Base-by-base conservation (phyloP, 2,797 vertebrate species). In the Apodemus agrarius region DNA sequence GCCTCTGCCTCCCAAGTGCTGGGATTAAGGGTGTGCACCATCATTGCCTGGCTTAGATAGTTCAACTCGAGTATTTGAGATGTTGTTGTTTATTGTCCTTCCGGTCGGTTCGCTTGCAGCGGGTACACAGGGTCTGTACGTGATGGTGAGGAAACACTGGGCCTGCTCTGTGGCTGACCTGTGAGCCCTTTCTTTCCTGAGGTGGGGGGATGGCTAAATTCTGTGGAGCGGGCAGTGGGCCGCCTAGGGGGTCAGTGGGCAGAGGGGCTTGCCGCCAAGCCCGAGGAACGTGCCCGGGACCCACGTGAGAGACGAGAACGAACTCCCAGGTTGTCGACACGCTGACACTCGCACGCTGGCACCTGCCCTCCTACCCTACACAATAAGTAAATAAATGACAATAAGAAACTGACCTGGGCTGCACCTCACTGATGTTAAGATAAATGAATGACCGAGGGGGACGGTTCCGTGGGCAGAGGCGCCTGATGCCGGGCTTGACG, bases 121-220 rank as follows among this genome's bases (percentile, higher is more conserved):
- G 14, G 26, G 72, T 34, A 37, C 10, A 1, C 52, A 11, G 37
- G 69, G 67, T 40, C 4, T 4, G 52, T 88, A 14, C n/a, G 4
- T 12, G 37, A 52, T 40, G 37, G 52, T 21, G 26, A 40, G 83
- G n/a, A 74, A 90, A 43, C 93, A 37, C 19, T n/a, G 54, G 31
- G 69, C 57, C 14, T 4, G 7, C 19, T 69, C 57, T 80, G 81
- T 87, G 84, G 96, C 72, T 95, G 94, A 84, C 46, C 89, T 69
- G 21, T 61, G 80, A 96, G n/a, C 46, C 76, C 72, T 76, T 95
- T 89, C 54, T 79, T 97, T 93, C 34, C 84, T 86, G 93, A 88
- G 84, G 78, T 76, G 17, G 74, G 40, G 59, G 74, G 46, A 46
- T 24, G 46, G 24, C 75, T 82, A 82, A 93, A 57, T 82, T 54